phyloP scores from a whole-genome alignment of 2,888 invertebrate genomes.

The Eilema caniola region DNA sequence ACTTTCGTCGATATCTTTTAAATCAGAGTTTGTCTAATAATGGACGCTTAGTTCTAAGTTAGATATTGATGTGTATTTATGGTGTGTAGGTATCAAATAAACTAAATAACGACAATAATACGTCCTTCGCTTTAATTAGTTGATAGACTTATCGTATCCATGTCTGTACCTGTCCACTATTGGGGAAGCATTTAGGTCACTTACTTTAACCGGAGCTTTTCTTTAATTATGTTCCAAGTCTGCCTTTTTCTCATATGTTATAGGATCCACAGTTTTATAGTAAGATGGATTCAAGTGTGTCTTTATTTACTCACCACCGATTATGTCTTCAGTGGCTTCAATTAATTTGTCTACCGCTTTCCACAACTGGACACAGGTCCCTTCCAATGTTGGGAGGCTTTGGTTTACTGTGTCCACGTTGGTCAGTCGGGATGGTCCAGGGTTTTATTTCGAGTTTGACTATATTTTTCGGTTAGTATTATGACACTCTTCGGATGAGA shows the following conservation, averaged over 20 bases:
- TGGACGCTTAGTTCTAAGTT: conserved; percentile 30
- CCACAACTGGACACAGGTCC: too few species aligned
- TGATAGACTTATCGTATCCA: conserved; percentile 63
- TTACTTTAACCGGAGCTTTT: neutral
- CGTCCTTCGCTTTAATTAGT: conserved; percentile 86
- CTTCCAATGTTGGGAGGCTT: too few species aligned
- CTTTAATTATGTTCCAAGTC: neutral
- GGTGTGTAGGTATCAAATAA: conserved; percentile 66
- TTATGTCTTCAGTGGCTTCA: neutral
- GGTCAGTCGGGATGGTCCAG: too few species aligned
- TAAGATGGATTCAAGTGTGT: neutral
- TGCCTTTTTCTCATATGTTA: neutral
- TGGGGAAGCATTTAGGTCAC: conserved; percentile 54
- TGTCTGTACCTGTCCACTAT: conserved; percentile 54
- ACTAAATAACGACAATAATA: conserved; percentile 81
- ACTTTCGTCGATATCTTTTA: neutral
- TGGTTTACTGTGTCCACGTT: too few species aligned
- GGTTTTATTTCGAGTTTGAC: too few species aligned
- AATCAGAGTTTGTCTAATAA: conserved; percentile 7
- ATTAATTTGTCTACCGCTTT: too few species aligned
- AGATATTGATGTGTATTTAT: conserved; percentile 48
- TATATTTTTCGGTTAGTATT: too few species aligned
- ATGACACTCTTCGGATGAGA: too few species aligned
- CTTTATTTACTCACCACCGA: too few species aligned
- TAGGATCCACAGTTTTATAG: neutral